Evolutionary conservation across 2,888 invertebrate genomes (phyloP).

Genomic region (Amphipoea lucens): DNA sequence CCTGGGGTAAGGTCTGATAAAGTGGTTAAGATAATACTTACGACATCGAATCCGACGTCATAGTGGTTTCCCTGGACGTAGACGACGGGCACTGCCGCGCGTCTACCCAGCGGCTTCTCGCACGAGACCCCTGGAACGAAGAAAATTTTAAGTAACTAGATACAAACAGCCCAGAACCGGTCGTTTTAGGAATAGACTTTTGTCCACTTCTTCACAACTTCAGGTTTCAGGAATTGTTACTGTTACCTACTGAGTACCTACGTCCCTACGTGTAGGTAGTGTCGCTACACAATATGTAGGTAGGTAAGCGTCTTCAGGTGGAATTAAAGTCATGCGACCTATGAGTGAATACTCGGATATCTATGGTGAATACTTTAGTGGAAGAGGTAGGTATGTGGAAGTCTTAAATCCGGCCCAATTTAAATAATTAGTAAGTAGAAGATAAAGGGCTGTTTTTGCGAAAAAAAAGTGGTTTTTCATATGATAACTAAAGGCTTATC

Average conservation of each 20-base stretch:
- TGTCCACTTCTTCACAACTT: background rate
- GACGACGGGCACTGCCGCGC: slow-evolving; percentile 92
- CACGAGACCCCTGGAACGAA: slow-evolving; percentile 73
- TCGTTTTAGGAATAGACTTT: background rate
- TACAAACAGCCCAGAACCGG: too few relatives aligned
- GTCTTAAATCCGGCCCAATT: background rate
- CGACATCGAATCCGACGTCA: slow-evolving; percentile 96
- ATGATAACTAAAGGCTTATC: background rate
- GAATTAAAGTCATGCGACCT: background rate
- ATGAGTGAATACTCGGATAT: background rate
- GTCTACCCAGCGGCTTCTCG: slow-evolving; percentile 76
- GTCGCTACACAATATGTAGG: background rate
- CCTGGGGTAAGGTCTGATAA: too few relatives aligned
- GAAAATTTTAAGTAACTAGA: background rate
- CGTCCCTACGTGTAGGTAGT: background rate
- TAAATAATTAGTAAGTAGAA: background rate
- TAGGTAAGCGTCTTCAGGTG: too few relatives aligned
- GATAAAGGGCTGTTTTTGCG: background rate
- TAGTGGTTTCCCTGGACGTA: slow-evolving; percentile 95
- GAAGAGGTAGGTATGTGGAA: background rate
- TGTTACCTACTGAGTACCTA: background rate
- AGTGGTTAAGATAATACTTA: slow-evolving; percentile 85
- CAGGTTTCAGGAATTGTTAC: background rate
- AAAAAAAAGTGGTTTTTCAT: background rate
- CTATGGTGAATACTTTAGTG: background rate